Conservation (phyloP, 1,140 invertebrate genomes). For the Babylonia areolata region DNA sequence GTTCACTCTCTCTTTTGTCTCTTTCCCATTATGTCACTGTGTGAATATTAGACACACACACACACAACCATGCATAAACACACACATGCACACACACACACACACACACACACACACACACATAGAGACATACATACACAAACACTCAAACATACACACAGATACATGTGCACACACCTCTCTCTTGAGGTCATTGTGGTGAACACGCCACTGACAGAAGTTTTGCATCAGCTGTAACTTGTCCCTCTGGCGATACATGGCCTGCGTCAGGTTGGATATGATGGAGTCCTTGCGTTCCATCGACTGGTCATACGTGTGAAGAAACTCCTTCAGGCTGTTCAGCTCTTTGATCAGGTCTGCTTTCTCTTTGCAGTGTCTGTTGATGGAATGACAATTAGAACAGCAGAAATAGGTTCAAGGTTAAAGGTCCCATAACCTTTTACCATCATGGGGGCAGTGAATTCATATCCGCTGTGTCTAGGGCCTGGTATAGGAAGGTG, state of each 20-base stretch:
- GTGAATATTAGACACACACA: too few species aligned
- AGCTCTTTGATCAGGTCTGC: constrained; percentile 62
- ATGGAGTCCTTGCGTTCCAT: constrained; percentile 72
- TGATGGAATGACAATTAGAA: background rate
- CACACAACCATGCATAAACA: too few species aligned
- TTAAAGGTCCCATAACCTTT: too few species aligned
- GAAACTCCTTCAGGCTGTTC: constrained; percentile 67
- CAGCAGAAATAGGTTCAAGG: too few species aligned
- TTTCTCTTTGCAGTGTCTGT: constrained; percentile 63
- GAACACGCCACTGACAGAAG: constrained; percentile 69
- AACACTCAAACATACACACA: background rate
- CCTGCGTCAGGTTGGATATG: constrained; percentile 71
- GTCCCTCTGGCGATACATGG: constrained; percentile 70
- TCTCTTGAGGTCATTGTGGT: constrained; percentile 65
- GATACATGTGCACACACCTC: constrained; percentile 56
- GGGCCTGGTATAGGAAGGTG: too few species aligned
- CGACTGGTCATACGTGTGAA: constrained; percentile 71
- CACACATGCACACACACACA: background rate
- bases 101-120: background rate
- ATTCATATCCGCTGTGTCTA: too few species aligned
- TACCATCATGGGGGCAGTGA: too few species aligned
- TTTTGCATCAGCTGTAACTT: constrained; percentile 64
- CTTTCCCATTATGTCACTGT: too few species aligned
- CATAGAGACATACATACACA: constrained; percentile 44
- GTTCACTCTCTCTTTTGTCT: too few species aligned